Base-by-base conservation (phyloP, 2,888 invertebrate species). In the Drosophila incognita region DNA sequence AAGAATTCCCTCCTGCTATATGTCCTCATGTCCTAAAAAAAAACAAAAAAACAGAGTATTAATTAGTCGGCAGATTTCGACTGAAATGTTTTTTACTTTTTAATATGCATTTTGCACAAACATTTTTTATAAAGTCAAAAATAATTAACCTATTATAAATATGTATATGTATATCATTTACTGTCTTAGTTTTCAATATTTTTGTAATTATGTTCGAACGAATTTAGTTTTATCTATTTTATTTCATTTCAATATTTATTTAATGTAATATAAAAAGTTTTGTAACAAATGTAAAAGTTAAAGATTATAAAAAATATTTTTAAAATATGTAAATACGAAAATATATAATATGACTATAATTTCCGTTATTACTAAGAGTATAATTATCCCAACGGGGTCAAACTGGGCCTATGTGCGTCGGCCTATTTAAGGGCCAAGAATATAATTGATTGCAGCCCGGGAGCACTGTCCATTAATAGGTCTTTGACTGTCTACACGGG, bases 191-290 rank as follows among this genome's bases (percentile, higher is more conserved):
- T 72, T 51, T 51, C 27, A 56, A 27, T 53, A n/a, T 54, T 49
- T 54, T 60, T 63, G 36, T 53, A 53, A 52, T 64, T 81, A 81
- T 57, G 64, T 56, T 81, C 70, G 48, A 70, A 70, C 81, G 76
- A 77, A 77, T 77, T 76, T 77, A 71, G 81, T 51, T 27, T 35
- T 76, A 81, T 69, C 33, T 40, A 49, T 53, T 48, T 40, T 49
- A 79, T 49, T 67, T 67, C 24, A 51, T 58, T 58, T 33, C 54
- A 63, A 58, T 66, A 61, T 57, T 74, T 75, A 79, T 74, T 65
- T 53, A 46, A 57, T 71, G 64, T 64, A 52, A 11, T 52, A 57
- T 63, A 58, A 58, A 59, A 56, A 36, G 48, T 42, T 42, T 48
- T 61, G 8, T 56, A 21, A 59, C 29, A 64, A 38, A 48, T 69